Evolutionary conservation across 1,140 invertebrate species (phyloP), one percentile per base, ranked within the genome.

Genomic region (Lethocerus indicus): DNA sequence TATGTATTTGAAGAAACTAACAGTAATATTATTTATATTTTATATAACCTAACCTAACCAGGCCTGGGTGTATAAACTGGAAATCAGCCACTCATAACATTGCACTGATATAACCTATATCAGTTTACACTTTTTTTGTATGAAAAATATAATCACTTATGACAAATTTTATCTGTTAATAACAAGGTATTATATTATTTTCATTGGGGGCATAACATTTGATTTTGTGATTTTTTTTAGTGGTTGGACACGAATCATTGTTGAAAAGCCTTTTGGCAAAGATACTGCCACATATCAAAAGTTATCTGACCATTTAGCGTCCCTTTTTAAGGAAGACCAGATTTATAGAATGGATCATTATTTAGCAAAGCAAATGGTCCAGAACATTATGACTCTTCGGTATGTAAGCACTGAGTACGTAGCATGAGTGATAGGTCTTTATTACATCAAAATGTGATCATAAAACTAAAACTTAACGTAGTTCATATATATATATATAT

Each of bases 351-450:
- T 99, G 57, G 96, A 99, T 67, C 96, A 99, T 68, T 99, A 99
- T 65, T 71, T 99, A 28, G 96, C 95, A 16, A 99, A 99, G 66
- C 95, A 99, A 69, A 98, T 99, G 94, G 94, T 99, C 3, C 95
- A 99, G 67, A 99, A 99, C 70, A 65, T 99, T 18, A 92, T 98
- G 82, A 91, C 92, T 13, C 72, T 88, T 21, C 73, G 83, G 76
- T 79, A 63, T 26, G 48, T 56, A 21, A 23, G 7, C 7, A 40
- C n/a, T n/a, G n/a, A n/a, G n/a, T n/a, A n/a, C n/a, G n/a, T n/a
- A n/a, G n/a, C n/a, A n/a, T n/a, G n/a, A n/a, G n/a, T n/a, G n/a
- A n/a, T n/a, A n/a, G n/a, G n/a, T n/a, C n/a, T n/a, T n/a, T n/a
- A n/a, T n/a, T n/a, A n/a, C n/a, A n/a, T n/a, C n/a, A n/a, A n/a